Evolutionary conservation across 2,888 invertebrate species (phyloP), one percentile per base, ranked within the genome.

Genomic region (Cantharis nigra): DNA sequence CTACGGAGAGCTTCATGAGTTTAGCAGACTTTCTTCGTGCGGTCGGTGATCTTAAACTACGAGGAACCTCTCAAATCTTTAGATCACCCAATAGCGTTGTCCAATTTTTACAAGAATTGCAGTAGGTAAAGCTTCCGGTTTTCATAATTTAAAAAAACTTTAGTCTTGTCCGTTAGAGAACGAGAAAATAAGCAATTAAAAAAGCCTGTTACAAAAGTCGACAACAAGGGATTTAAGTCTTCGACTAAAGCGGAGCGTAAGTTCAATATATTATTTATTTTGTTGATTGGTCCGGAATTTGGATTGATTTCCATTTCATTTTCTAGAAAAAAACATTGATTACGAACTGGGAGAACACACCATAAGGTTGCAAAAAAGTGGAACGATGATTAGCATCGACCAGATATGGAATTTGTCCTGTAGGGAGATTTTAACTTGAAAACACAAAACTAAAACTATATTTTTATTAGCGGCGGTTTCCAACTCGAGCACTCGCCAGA

Each of bases 41-140:
- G 0, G 92, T 94, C 9, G 92, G 92, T 4, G 92, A 93, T 81
- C 87, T 93, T 14, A 92, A 91, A 73, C 90, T 94, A 67, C 89
- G 94, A 71, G 94, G 94, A 9, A 93, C 94, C 14, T 93, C 94
- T 33, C 89, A 91, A 0, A 86, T 94, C 73, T 90, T 94, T 80
- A 89, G 94, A n/a, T 88, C 93, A 3, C 89, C 90, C 0, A 88
- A 88, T 26, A 89, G 90, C 23, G 85, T 87, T 11, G 73, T 85
- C 7, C 82, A 84, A 63, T 84, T 83, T 74, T 67, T 88, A 3
- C 85, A 84, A 70, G 83, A 84, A 11, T 64, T 73, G 70, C 64
- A 76, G 79, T 72, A 78, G 49, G 76, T 16, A 67, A n/a, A 23
- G n/a, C 18, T n/a, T n/a, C n/a, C 1, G n/a, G n/a, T n/a, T 13